A percentile compares a stretch with the other conserved stretches of the same genome.
These are phyloP conservation scores for Hippopotamyrus pictus DNA, from an alignment of 2,797 vertebrate species.

Conservation along the genomic window DNA sequence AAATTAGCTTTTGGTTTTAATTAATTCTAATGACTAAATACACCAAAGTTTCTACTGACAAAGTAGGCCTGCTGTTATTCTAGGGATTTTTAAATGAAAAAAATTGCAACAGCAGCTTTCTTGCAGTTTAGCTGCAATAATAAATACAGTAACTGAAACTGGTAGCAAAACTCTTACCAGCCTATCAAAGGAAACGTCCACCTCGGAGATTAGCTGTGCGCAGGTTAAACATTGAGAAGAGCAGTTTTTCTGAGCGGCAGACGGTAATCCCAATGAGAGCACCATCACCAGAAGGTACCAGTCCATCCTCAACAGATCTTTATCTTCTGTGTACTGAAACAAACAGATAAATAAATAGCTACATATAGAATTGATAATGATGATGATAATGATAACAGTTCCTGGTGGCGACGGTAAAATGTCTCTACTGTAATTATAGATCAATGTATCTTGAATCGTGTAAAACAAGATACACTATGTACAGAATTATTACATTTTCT, in stretches of 20 bases:
- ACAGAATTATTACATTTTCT: background rate
- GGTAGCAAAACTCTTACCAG: conserved; percentile 64
- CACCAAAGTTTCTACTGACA: background rate
- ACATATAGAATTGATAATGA: background rate
- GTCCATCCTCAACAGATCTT: conserved; percentile 63
- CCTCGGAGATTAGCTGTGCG: conserved; percentile 48
- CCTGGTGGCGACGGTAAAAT: background rate
- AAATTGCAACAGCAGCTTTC: background rate
- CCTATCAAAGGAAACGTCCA: conserved; percentile 51
- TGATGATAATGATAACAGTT: background rate
- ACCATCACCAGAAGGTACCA: conserved; percentile 65
- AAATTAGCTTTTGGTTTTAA: background rate
- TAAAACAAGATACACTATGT: background rate
- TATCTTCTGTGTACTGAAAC: background rate
- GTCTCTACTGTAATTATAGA: background rate
- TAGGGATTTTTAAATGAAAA: background rate
- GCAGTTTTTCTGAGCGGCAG: conserved; percentile 58
- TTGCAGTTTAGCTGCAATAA: background rate
- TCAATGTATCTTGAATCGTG: background rate
- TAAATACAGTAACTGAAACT: background rate
- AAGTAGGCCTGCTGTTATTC: background rate
- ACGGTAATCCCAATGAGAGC: conserved; percentile 55
- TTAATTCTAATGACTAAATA: background rate
- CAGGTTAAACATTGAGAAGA: conserved; percentile 73
- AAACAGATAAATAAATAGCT: background rate